Evolutionary conservation across 2,797 vertebrate genomes (phyloP), one percentile per base, ranked within the genome.

Genomic region (Epinephelus coioides): DNA sequence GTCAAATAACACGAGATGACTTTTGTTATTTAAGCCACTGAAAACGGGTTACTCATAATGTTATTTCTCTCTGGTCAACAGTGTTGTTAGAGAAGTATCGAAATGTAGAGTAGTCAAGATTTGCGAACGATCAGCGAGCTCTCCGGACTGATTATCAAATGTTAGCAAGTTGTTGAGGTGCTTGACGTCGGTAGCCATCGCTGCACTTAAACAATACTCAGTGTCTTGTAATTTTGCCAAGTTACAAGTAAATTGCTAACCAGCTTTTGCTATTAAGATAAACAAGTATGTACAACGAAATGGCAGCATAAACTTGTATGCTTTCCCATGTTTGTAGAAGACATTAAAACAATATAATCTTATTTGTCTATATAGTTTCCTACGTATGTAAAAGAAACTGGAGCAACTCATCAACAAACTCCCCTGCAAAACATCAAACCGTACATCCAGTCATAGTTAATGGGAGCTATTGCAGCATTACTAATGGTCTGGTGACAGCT

Each of bases 101-200:
- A 54, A 57, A 71, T 53, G 10, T 9, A 2, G 0, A 50, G 0
- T 69, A 49, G 4, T 12, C 2, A 40, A 25, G 82, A 74, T 77
- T 44, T 40, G 27, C 43, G 12, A 63, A 0, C 40, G 11, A 73
- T 68, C 65, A 27, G 19, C 43, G 38, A 83, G 57, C 44, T 51
- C 47, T 21, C 6, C 7, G 66, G 27, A 69, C 64, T 69, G 53
- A 57, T 75, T n/a, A 79, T 66, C 46, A 61, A 76, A 78, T 25
- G 83, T 82, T 85, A 78, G 80, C 82, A 74, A 88, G 78, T 86
- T 72, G 72, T 67, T 65, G 73, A 72, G 73, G 51, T 27, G 66
- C 68, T 61, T 66, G 60, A 66, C 62, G 65, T 62, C 23, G 59
- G 44, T 30, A 23, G 64, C 71, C 44, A 14, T 79, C 61, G 34